Evolutionary conservation across 2,888 invertebrate genomes (phyloP), one percentile per base, ranked within the genome.

Genomic region (Frankliniella fusca): DNA sequence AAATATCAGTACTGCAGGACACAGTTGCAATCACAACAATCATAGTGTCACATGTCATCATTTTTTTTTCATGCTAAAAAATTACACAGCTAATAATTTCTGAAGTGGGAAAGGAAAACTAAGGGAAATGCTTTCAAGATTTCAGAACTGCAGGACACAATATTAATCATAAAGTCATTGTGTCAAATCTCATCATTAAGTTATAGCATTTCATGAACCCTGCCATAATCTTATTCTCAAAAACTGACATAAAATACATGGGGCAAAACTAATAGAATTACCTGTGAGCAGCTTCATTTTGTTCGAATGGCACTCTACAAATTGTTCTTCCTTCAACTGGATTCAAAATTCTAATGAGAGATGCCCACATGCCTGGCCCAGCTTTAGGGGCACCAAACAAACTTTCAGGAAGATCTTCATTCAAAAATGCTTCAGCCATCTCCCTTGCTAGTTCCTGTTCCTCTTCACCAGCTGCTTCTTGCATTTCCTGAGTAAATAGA

Each of bases 361-460:
- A 98, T 0, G 98, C 98, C 99, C 99, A 99, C 92, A 98, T 94
- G 7, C 97, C 98, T 89, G 92, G 88, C 85, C 98, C 98, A 23
- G 99, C 99, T 89, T 98, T 97, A 0, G 99, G 98, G 0, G 98
- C 95, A 0, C 98, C 97, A 88, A 98, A 99, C 0, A 94, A 90
- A 86, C 94, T 94, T 89, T 99, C 99, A 2, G 98, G 97, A 3
- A 98, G 89, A 84, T 97, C 94, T 88, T 99, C 98, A 82, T 95
- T 96, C 1, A 99, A 90, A 86, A 99, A 98, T 11, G 98, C 97
- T 86, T 97, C 97, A 0, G 99, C 99, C 94, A 99, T 97, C 90
- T 99, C 98, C 85, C 95, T 94, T 0, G 99, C 99, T 82, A 99
- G 90, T 85, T 98, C 97, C 84, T 96, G 94, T 87, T 99, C 99